Conservation (phyloP, 2,888 invertebrate genomes). For the Mycalesis mineus region DNA sequence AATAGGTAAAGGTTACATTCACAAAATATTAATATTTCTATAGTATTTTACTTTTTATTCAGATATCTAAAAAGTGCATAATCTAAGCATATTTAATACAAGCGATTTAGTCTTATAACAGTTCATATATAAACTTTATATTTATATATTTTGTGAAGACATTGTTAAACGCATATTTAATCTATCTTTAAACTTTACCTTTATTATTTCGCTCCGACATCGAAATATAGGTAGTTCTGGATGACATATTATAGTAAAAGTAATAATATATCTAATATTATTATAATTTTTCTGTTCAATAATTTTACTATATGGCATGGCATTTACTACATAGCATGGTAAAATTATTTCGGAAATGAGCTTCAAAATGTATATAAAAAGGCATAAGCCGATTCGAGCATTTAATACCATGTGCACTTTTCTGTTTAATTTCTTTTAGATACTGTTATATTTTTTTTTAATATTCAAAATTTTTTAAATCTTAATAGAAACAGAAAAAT, state of each 20-base stretch:
- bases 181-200: constrained; percentile 41
- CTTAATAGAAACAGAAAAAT: constrained; percentile 8
- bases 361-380: too few species aligned
- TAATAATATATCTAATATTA: not conserved
- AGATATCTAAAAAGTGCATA: not conserved
- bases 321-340: too few species aligned
- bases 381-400: too few species aligned
- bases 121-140: constrained; percentile 63
- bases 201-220: constrained; percentile 54
- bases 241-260: not conserved
- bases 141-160: constrained; percentile 71
- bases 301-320: not conserved
- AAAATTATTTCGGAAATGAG: too few species aligned
- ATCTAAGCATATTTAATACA: constrained; percentile 45
- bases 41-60: too few species aligned
- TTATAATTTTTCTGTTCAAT: not conserved
- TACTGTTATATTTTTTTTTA: too few species aligned
- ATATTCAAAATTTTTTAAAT: too few species aligned
- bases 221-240: constrained; percentile 60
- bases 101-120: constrained; percentile 58
- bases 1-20: too few species aligned
- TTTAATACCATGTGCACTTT: too few species aligned
- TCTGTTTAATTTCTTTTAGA: too few species aligned
- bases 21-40: too few species aligned
- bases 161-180: constrained; percentile 33